Evolutionary conservation across 2,113 vertebrate genomes (phyloP), one percentile per base, ranked within the genome.

Genomic region (Lampris megalopsis): DNA sequence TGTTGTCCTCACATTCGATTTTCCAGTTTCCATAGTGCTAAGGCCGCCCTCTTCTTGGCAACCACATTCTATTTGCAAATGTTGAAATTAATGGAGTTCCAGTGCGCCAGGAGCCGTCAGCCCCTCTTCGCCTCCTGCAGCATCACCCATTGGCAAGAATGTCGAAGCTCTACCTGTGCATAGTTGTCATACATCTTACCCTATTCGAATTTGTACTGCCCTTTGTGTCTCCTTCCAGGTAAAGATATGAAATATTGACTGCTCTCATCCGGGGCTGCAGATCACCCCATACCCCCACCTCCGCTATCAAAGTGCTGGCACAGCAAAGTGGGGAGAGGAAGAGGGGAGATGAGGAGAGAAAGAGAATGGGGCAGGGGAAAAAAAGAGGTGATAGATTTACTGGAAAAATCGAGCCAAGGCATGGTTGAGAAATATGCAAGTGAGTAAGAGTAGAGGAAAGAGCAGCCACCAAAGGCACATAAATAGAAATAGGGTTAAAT

Each of bases 211-310:
- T 84, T 85, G 63, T 74, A 63, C 81, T 89, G 88, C 90, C 92
- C 90, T 91, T 82, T 91, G 75, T 78, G 81, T 91, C 83, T 85
- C 87, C 90, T 92, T 92, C 86, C 87, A 92, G 86, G 86, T 90
- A 81, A 73, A 82, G 86, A 87, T 92, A 92, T 90, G 82, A 93
- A 91, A 92, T 94, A 94, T 91, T 89, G 94, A 94, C 92, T 90
- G 87, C 85, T 92, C 86, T 92, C 85, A 83, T 89, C 70, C 87
- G 82, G 73, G 81, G 82, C 82, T 76, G 76, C 70, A 82, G 80
- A 68, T 70, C 71, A 59, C 70, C 59, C 66, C 53, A 41, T 52
- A 38, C 82, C 84, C 82, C 76, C 73, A 54, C 85, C 82, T 91
- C 75, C 61, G 71, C 82, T 83, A 84, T 81, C 67, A 92, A 92